A percentile compares a stretch with the other conserved stretches of the same genome.
phyloP scores from a whole-genome alignment of 2,113 vertebrate species.

The Chroicocephalus ridibundus region DNA sequence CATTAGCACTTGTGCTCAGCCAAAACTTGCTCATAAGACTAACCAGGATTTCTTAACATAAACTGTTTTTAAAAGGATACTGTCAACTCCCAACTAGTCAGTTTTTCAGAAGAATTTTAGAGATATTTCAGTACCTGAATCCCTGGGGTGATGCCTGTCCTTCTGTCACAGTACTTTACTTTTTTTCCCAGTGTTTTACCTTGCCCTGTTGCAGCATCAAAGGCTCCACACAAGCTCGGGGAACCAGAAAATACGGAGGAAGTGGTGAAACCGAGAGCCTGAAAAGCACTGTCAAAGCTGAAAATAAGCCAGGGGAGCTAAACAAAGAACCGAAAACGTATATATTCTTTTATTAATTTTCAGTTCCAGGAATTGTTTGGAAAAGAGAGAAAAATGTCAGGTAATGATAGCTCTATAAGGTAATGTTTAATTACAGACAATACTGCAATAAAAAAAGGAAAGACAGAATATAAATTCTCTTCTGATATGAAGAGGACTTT shows the following conservation, averaged over 20 bases:
- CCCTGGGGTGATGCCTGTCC: neutral
- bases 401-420: neutral
- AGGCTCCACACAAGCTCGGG: neutral
- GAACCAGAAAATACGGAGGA: neutral
- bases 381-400: neutral
- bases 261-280: neutral
- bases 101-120: neutral
- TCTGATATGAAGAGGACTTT: neutral
- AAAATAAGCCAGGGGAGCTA: neutral
- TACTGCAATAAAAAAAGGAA: neutral
- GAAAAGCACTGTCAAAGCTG: neutral
- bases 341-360: neutral
- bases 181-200: neutral
- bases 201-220: neutral
- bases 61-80: conserved; percentile 11
- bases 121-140: neutral
- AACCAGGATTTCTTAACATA: conserved; percentile 33
- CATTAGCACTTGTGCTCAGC: conserved; percentile 20
- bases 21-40: conserved; percentile 28
- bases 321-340: neutral
- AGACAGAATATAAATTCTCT: neutral
- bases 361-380: neutral
- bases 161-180: neutral
- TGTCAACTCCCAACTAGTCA: neutral
- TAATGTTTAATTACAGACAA: neutral